Percentiles rank a stretch among this genome's conserved stretches.
phyloP scores from a whole-genome alignment of 2,797 vertebrate genomes.

The Ficedula albicollis region DNA sequence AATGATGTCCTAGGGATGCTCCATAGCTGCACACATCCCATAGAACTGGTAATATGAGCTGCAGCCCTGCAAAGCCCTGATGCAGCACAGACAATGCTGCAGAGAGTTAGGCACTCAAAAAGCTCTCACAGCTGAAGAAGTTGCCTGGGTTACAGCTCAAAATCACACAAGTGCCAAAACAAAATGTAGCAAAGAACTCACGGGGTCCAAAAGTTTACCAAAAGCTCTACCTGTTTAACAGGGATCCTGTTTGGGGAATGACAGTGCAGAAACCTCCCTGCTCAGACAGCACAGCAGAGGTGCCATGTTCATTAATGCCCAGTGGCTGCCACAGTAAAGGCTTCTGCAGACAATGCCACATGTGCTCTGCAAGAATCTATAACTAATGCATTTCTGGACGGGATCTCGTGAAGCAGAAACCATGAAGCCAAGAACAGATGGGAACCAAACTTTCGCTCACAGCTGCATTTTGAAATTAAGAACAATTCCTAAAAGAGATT shows the following conservation, averaged over 20 bases:
- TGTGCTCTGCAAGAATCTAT: not conserved
- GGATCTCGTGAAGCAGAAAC: slow-evolving; percentile 26
- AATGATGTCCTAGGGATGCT: accelerated
- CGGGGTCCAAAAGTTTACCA: not conserved
- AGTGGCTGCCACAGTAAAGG: not conserved
- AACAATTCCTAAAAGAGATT: not conserved
- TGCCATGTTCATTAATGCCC: not conserved
- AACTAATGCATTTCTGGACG: slow-evolving; percentile 9
- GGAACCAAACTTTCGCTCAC: not conserved
- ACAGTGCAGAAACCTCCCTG: not conserved
- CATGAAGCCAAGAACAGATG: slow-evolving; percentile 40
- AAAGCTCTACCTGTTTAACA: not conserved
- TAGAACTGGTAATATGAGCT: not conserved
- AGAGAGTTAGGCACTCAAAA: not conserved
- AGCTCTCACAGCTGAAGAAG: not conserved
- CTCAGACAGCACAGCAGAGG: not conserved
- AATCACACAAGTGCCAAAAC: not conserved
- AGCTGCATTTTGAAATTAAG: not conserved
- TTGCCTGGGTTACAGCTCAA: not conserved
- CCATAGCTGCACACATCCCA: accelerated
- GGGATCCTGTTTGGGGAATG: not conserved
- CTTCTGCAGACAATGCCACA: not conserved
- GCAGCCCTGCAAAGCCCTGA: not conserved
- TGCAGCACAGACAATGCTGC: not conserved
- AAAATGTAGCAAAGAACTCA: not conserved